These are phyloP conservation scores for Epicampocera succincta DNA, from an alignment of 2,888 invertebrate species.

Conservation along the genomic window DNA sequence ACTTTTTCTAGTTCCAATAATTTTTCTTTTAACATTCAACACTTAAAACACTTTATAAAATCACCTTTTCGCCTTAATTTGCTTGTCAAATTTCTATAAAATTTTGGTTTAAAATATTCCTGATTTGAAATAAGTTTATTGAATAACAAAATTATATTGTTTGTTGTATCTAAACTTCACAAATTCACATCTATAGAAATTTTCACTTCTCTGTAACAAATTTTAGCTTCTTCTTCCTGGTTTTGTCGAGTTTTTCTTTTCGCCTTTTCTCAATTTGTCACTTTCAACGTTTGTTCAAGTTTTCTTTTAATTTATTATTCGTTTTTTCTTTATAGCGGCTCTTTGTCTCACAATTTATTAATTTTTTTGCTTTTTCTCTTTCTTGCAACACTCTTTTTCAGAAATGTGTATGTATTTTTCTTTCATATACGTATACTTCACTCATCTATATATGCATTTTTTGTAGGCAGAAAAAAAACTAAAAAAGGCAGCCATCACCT, in stretches of 20 bases:
- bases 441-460: slow-evolving; percentile 37
- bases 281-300: slow-evolving; percentile 61
- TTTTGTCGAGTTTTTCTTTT: slow-evolving; percentile 50
- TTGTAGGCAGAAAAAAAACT: slow-evolving; percentile 45
- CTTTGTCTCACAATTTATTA: slow-evolving; percentile 55
- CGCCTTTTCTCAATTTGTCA: slow-evolving; percentile 38
- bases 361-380: slow-evolving; percentile 34
- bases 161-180: slow-evolving; percentile 39
- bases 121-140: slow-evolving; percentile 10
- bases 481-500: slow-evolving; percentile 63
- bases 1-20: slow-evolving; percentile 5
- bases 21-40: slow-evolving; percentile 7
- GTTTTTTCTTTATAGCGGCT: slow-evolving; percentile 51
- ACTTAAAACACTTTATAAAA: background rate
- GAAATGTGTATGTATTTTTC: slow-evolving; percentile 57
- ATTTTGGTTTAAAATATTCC: slow-evolving; percentile 10
- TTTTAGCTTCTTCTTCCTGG: slow-evolving; percentile 60
- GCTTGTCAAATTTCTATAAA: slow-evolving; percentile 20
- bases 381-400: slow-evolving; percentile 29
- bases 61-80: background rate
- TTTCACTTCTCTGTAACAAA: slow-evolving; percentile 56
- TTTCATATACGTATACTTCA: slow-evolving; percentile 30
- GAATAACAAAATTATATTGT: slow-evolving; percentile 5
- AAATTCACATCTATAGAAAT: slow-evolving; percentile 46
- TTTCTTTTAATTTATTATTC: slow-evolving; percentile 55